Base-by-base conservation (phyloP, 2,797 vertebrate species). In the Acipenser oxyrinchus region DNA sequence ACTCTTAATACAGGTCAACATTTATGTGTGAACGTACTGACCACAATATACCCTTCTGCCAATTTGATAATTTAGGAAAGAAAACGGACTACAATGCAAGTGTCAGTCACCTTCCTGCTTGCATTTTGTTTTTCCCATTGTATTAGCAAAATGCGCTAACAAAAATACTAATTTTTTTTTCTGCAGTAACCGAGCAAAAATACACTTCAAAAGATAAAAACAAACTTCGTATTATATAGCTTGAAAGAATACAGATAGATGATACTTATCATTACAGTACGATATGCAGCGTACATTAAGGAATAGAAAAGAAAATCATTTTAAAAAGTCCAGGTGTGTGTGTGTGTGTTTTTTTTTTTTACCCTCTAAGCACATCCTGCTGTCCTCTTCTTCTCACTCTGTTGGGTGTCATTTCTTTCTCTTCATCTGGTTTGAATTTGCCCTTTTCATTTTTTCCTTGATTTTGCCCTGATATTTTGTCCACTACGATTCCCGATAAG, bases 331-430 rank as follows among this genome's bases (percentile, higher is more conserved):
- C 7, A 48, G 18, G 15, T 53, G 7, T 11, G 55, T n/a, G 13
- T 6, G 1, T 11, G n/a, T n/a, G n/a, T n/a, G 11, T 58, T 11
- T 7, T 11, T 12, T 58, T 18, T 48, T 57, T 74, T 81, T 89
- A 92, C 89, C 92, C 90, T 70, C 85, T 80, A 8, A 92, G 80
- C 0, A 75, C 73, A 63, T 92, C 89, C 73, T 86, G 88, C 68
- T 87, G 87, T 74, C 89, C 89, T 71, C 85, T 75, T 74, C 88
- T 71, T 74, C 87, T 85, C 71, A 83, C 82, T 1, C 88, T 77
- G 55, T 51, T 71, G 62, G 63, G 52, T 8, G 71, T 53, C 15
- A 37, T n/a, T 49, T 70, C 65, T 50, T 64, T 51, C 64, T 61
- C 68, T 65, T 65, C 70, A 65, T 70, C 68, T 58, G 71, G 61